Base-by-base conservation (phyloP, 2,113 vertebrate genomes). In the Nestor notabilis region DNA sequence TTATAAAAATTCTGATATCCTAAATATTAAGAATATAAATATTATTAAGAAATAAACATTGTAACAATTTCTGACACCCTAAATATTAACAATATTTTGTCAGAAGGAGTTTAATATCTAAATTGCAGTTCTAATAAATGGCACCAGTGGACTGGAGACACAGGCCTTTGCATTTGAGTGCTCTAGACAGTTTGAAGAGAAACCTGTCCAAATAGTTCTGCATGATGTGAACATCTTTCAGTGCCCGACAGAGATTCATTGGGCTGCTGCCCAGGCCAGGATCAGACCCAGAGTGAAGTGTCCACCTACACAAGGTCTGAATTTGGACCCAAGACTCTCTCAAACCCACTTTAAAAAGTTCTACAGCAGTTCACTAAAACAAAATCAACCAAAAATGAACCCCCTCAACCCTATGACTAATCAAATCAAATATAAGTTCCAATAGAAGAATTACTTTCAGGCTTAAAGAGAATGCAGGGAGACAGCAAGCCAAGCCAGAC, bases 361-460 rank as follows among this genome's bases (percentile, higher is more conserved):
- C 44, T 77, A 39, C 16, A 86, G 14, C 31, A 46, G 29, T 88
- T 82, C 91, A 77, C 47, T 68, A 37, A 83, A 91, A 58, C 10
- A 71, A 41, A 88, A 66, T 68, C 12, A 75, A 70, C 6, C 7
- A 37, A 13, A 41, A 79, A 44, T 8, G 39, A 20, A 2, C 3
- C 18, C 3, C 53, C 21, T 55, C 47, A 83, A 8, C 16, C 17
- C 31, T 66, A 69, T 69, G 79, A 77, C 61, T 92, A 94, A 95
- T 89, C 27, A 82, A 93, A 89, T 94, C 31, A 90, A 74, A 70
- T 19, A 72, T 52, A 71, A 95, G 37, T 84, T 91, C 83, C 75
- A 79, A 41, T 37, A 71, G 53, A 83, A 77, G 1, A 91, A 92
- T 88, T 90, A n/a, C 55, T 96, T 96, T 87, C 90, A 94, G 74